Base-by-base conservation (phyloP, 2,888 invertebrate species). In the Hydriomena furcata region DNA sequence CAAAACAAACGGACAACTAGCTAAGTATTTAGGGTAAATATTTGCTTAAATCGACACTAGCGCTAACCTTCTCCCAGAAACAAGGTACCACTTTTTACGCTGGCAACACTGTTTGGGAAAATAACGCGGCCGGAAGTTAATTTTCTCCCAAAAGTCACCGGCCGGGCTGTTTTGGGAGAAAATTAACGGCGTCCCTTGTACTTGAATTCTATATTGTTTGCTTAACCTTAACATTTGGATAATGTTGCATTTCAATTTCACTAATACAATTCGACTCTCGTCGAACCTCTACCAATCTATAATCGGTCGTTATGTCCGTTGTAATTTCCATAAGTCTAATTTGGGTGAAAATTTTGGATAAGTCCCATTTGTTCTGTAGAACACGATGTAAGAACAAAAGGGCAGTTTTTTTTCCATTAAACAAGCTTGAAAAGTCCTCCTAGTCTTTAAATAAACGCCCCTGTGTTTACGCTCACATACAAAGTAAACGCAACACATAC, bases 11-110 rank as follows among this genome's bases (percentile, higher is more conserved):
- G 68, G 84, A 85, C 81, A 83, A 75, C 81, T 84, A 85, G 76
- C 81, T 83, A 84, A 80, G 73, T 74, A 76, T 79, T 78, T 79
- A 68, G 83, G 76, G 81, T 86, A 87, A 78, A 86, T 77, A 79
- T 81, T 84, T 76, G 78, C 85, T 87, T 85, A 86, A 64, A 82
- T 79, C 75, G 75, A 82, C 71, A 66, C 65, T 71, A 69, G 23
- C 42, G 42, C 66, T 45, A 60, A 55, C 44, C 56, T 63, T 51
- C 23, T 60, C 57, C 58, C 45, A 44, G 40, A 56, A 37, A n/a
- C n/a, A 25, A 12, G 2, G 2, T 36, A 36, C 36, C 35, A 36
- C 24, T 36, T 23, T 12, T 24, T 12, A 8, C 12, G 50, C 59
- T 71, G 63, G 68, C 63, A 71, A 72, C 67, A 69, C 66, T 58